phyloP scores from a whole-genome alignment of 2,797 vertebrate species.

The Danio kyathit region DNA sequence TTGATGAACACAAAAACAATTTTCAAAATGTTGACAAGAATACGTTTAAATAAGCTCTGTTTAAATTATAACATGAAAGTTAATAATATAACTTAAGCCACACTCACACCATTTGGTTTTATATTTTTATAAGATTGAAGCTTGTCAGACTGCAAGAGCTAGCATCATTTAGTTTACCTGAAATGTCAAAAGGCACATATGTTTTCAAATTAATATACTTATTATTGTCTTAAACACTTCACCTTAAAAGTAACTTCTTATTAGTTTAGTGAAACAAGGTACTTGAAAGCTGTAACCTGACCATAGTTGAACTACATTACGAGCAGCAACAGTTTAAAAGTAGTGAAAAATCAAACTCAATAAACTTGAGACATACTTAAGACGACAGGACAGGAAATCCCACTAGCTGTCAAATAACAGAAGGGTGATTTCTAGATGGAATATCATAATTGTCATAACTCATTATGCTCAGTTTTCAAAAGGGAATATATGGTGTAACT shows the following conservation, averaged over 20 bases:
- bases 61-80: no score
- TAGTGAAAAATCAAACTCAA: slow-evolving; percentile 22
- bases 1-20: no score
- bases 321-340: neutral
- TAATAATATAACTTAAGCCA: no score
- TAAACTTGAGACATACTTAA: slow-evolving; percentile 17
- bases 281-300: neutral
- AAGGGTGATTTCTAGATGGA: neutral
- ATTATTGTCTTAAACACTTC: neutral
- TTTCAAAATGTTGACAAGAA: no score
- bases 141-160: no score
- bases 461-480: slow-evolving; percentile 36
- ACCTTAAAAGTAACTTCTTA: neutral
- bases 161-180: no score
- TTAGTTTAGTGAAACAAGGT: neutral
- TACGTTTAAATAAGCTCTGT: no score
- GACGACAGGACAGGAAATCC: slow-evolving; percentile 15
- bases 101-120: no score
- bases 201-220: neutral
- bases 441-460: slow-evolving; percentile 26
- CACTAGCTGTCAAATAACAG: slow-evolving; percentile 23
- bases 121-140: no score
- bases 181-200: no score
- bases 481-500: slow-evolving; percentile 10
- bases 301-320: neutral